Evolutionary conservation across 2,888 invertebrate genomes (phyloP), one percentile per base, ranked within the genome.

Genomic region (Listrodromus nycthemerus): DNA sequence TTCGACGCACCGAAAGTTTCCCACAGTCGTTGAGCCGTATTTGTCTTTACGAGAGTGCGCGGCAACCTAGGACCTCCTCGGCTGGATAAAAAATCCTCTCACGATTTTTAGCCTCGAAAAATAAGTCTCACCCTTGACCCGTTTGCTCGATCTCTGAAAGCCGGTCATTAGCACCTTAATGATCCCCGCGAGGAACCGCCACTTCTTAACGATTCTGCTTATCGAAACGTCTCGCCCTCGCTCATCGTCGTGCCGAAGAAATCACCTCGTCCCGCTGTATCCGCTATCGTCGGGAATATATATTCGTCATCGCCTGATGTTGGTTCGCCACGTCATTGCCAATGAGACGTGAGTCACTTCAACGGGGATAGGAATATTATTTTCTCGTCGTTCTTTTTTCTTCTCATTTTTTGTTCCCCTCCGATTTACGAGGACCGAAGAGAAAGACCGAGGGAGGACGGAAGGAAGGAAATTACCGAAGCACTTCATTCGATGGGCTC

Each of bases 131-230:
- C 58, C 75, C 80, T 75, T 75, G 75, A 80, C 48, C 75, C 30
- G 58, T 61, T 50, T 74, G 33, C 45, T 48, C 8, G 30, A 63
- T 61, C 63, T 71, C 45, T 75, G 70, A 70, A 80, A 83, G 75
- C 80, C 21, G 33, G 48, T 80, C 70, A 83, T 75, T 79, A 83
- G 65, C 70, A 75, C 58, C 48, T 75, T 70, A 83, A 75, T 80
- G 76, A 76, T 52, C 33, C 52, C 37, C 58, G 16, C 33, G 30
- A 7, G 61, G 27, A 48, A n/a, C 19, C 41, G 73, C 71, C 71
- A 58, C 24, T 13, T 74, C 21, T 78, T 41, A 33, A 66, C 71
- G 75, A 71, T 83, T 80, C 50, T 33, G 21, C 74, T 79, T 70
- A 75, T 79, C 69, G 74, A 83, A 55, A 33, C 61, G 69, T 7